Base-by-base conservation (phyloP, 2,797 vertebrate genomes). In the Protosalanx chinensis region DNA sequence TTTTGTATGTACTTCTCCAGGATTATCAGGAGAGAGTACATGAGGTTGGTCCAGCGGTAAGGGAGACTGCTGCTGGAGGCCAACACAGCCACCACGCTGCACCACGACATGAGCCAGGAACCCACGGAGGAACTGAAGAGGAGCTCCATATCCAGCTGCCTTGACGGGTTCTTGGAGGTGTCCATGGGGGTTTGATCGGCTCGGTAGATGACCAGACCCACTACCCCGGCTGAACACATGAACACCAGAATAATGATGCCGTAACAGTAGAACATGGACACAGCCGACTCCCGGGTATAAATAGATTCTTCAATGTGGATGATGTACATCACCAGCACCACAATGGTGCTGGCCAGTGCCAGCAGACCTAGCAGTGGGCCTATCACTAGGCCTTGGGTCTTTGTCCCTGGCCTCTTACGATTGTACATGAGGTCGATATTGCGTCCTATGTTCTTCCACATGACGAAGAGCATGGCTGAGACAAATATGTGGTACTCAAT, bases 401-500 rank as follows among this genome's bases (percentile, higher is more conserved):
- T 91, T 37, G 95, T 93, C 0, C 80, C 88, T 0, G 78, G 65
- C 33, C 86, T 86, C 85, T 95, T 95, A 18, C 29, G 90, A 56
- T 90, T 93, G 20, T 83, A 90, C 0, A 89, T 91, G 27, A 88
- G 79, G 74, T 97, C 94, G 0, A 97, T 87, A 49, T 89, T 91
- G 71, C 96, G 95, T 0, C 98, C 98, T 0, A 98, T 93, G 84
- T 99, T 99, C 83, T 98, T 98, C 98, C 98, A 99, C 79, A 99
- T 93, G 72, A 98, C 95, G 0, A 97, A 98, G 60, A 99, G 92
- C 94, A 98, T 93, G 0, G 92, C 97, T 0, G 98, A 98, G 70
- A 97, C 96, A 72, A 99, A 93, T 82, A 99, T 97, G 90, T 98
- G 97, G 81, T 97, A 99, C 81, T 99, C 97, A 0, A 97, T 96